phyloP scores from a whole-genome alignment of 2,797 vertebrate genomes.

The Anomalospiza imberbis region DNA sequence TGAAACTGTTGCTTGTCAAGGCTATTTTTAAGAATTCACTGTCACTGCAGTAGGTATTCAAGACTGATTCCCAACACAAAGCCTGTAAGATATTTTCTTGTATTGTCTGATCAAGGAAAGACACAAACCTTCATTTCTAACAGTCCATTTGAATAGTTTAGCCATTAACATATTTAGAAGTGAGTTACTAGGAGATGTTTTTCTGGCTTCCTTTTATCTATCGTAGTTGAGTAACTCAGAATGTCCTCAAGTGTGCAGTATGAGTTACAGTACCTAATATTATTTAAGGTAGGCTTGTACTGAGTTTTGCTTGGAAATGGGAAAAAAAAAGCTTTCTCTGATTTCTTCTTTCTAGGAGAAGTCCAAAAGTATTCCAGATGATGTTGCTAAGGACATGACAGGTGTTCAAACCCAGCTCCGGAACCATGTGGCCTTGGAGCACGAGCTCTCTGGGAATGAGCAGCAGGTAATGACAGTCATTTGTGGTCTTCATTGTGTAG shows the following conservation, averaged over 20 bases:
- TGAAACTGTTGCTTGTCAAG: background rate
- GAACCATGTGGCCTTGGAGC: conserved; percentile 81
- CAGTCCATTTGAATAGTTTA: background rate
- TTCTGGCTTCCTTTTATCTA: background rate
- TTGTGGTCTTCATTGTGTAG: background rate
- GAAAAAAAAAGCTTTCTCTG: background rate
- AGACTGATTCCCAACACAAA: background rate
- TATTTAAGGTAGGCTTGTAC: background rate
- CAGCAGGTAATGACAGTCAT: conserved; percentile 73
- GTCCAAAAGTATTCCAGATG: conserved; percentile 81
- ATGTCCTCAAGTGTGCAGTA: background rate
- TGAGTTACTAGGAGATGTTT: background rate
- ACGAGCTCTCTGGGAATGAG: conserved; percentile 78
- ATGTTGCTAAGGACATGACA: conserved; percentile 80
- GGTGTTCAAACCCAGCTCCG: conserved; percentile 82
- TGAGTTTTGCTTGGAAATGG: background rate
- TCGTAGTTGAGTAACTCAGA: background rate
- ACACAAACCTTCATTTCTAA: background rate
- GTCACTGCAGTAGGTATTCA: background rate
- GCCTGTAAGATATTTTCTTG: background rate
- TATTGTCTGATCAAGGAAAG: background rate
- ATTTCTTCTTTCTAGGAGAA: conserved; percentile 76
- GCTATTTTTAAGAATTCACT: background rate
- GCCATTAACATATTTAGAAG: background rate
- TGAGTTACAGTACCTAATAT: background rate